Conservation (phyloP, 2,797 vertebrate species). For the Paedocypris micromegethes region DNA sequence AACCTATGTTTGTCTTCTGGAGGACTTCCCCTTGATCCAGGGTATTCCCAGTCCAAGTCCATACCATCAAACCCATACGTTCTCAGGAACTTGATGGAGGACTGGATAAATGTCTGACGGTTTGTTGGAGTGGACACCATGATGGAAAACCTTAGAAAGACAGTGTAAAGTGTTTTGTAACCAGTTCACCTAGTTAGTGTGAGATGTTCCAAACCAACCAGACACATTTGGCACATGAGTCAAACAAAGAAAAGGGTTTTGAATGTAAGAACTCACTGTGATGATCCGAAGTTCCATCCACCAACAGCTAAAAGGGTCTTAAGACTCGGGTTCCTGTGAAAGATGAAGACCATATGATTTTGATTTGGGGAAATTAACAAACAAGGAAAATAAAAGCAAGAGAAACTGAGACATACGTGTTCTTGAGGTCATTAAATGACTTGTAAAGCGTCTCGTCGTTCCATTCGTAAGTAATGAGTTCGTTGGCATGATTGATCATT, state of each 20-base stretch:
- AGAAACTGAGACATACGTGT: slow-evolving; percentile 31
- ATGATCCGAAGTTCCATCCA: slow-evolving; percentile 60
- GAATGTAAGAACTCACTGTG: slow-evolving; percentile 45
- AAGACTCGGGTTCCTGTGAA: slow-evolving; percentile 62
- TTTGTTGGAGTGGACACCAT: slow-evolving; percentile 60
- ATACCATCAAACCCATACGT: slow-evolving; percentile 67
- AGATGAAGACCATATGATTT: neutral
- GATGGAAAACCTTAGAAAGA: slow-evolving; percentile 63
- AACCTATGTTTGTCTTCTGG: slow-evolving; percentile 59
- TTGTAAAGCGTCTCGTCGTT: slow-evolving; percentile 48
- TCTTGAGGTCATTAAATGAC: slow-evolving; percentile 46
- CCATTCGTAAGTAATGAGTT: slow-evolving; percentile 47
- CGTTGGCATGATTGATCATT: slow-evolving; percentile 45
- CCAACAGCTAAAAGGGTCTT: slow-evolving; percentile 75
- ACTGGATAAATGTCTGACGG: slow-evolving; percentile 62
- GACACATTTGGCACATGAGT: neutral
- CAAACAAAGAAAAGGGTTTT: neutral
- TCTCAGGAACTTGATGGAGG: slow-evolving; percentile 62
- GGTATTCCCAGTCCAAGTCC: slow-evolving; percentile 71
- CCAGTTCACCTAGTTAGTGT: no score
- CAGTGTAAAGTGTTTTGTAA: no score
- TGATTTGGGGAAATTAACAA: no score
- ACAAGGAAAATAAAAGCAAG: neutral
- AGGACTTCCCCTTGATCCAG: slow-evolving; percentile 54
- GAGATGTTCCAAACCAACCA: no score